phyloP scores from a whole-genome alignment of 2,797 vertebrate species.

The Micromesistius poutassou region DNA sequence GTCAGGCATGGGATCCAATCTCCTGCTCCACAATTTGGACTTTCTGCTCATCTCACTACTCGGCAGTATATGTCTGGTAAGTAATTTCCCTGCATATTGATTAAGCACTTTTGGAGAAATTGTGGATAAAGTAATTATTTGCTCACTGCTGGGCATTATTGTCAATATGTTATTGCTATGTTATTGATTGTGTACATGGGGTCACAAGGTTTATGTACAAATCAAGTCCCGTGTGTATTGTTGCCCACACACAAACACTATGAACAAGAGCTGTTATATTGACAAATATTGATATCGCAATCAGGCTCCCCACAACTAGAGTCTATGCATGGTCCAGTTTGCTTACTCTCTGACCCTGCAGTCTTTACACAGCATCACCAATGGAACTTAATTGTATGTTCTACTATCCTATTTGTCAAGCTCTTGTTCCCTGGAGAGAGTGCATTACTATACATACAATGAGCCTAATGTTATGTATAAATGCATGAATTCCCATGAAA shows the following conservation, averaged over 20 bases:
- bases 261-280: slow-evolving; percentile 7
- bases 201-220: neutral
- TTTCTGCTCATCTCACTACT: slow-evolving; percentile 84
- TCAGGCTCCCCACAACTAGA: neutral
- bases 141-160: neutral
- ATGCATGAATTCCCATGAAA: neutral
- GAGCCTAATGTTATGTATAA: neutral
- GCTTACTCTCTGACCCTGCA: neutral
- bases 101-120: neutral
- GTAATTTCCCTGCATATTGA: slow-evolving; percentile 49
- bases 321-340: neutral
- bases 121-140: neutral
- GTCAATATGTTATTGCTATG: neutral
- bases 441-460: neutral
- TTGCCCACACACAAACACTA: slow-evolving; percentile 14
- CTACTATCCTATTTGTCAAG: neutral
- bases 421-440: neutral
- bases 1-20: slow-evolving; percentile 86
- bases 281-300: slow-evolving; percentile 21
- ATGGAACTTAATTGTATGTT: slow-evolving; percentile 18
- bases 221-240: neutral
- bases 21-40: slow-evolving; percentile 79
- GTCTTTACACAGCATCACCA: neutral
- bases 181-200: neutral
- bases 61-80: slow-evolving; percentile 85